Percentiles rank a stretch among this genome's conserved stretches.
Evolutionary conservation across 2,888 invertebrate genomes (phyloP).

Genomic region (Stomorhina lunata): DNA sequence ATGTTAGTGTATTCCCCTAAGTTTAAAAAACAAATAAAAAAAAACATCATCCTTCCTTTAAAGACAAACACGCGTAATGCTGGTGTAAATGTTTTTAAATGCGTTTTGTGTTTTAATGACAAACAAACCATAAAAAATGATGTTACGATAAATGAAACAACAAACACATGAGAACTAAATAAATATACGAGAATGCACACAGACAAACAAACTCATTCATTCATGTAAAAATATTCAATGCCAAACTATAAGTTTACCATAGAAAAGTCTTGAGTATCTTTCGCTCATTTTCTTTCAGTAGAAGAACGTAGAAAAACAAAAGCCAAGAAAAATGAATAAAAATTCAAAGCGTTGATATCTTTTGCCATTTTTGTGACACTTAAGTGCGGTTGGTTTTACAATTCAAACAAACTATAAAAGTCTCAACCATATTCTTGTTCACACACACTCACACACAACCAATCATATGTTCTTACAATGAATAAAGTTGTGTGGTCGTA

Average conservation of each 20-base stretch:
- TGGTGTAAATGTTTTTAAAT: background rate
- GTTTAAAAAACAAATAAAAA: background rate
- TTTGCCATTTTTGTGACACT: conserved; percentile 50
- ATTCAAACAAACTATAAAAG: conserved; percentile 15
- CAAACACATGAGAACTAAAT: background rate
- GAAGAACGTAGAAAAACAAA: conserved; percentile 5
- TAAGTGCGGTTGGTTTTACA: conserved; percentile 47
- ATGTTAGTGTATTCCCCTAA: conserved; percentile 23
- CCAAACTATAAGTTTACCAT: background rate
- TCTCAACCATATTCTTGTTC: conserved; percentile 21
- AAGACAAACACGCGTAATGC: background rate
- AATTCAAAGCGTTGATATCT: conserved; percentile 36
- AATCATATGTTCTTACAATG: background rate
- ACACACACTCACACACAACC: background rate
- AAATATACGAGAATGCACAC: background rate
- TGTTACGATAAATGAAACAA: background rate
- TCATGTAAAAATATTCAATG: conserved; percentile 35
- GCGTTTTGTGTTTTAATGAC: background rate
- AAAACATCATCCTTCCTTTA: background rate
- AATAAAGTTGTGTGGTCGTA: background rate
- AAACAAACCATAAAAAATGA: conserved; percentile 6
- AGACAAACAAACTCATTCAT: conserved; percentile 1
- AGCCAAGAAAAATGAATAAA: background rate
- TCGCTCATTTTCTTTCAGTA: background rate
- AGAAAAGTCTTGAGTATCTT: background rate